Evolutionary conservation across 2,113 vertebrate species (phyloP), one percentile per base, ranked within the genome.

Genomic region (Istiophorus platypterus): DNA sequence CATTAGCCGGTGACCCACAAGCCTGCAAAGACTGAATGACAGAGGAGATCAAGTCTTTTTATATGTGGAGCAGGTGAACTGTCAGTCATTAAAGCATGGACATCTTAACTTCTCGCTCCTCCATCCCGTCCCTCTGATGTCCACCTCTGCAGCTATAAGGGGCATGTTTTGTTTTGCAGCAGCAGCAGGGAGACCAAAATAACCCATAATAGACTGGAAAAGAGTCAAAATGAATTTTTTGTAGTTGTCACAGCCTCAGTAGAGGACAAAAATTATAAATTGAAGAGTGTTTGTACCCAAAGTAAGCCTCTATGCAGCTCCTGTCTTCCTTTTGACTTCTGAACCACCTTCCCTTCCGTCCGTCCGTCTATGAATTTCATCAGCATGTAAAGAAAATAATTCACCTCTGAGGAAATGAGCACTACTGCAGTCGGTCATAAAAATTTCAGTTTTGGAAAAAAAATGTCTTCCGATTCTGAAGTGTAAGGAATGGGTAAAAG

Each of bases 1-100:
- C 95, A 99, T 99, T 95, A 99, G 98, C 94, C 97, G 98, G 96
- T 99, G 97, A 99, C 95, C 84, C 88, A 57, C 12, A 31, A 62
- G 65, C 54, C 62, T 64, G 52, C 72, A 79, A 47, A 80, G 87
- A 91, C 92, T 88, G 59, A 82, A 49, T 51, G 51, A 80, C 20
- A 54, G 64, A 74, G 56, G 68, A 85, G 51, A 65, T 77, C 6
- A 29, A 68, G 39, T 71, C 24, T 78, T 86, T 85, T 84, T 70
- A 24, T 58, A 81, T 34, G 26, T 76, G 91, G 84, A 88, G 66
- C 82, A 61, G 73, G 65, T 68, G 83, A 85, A 78, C 76, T 81
- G 39, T 63, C 62, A 70, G 27, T 82, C 80, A 76, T 73, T 52
- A 27, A 85, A 81, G 90, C 90, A 90, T 89, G 91, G 88, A 91